These are phyloP conservation scores for Craseonycteris thonglongyai DNA, from an alignment of 2,113 vertebrate species.

Conservation along the genomic window DNA sequence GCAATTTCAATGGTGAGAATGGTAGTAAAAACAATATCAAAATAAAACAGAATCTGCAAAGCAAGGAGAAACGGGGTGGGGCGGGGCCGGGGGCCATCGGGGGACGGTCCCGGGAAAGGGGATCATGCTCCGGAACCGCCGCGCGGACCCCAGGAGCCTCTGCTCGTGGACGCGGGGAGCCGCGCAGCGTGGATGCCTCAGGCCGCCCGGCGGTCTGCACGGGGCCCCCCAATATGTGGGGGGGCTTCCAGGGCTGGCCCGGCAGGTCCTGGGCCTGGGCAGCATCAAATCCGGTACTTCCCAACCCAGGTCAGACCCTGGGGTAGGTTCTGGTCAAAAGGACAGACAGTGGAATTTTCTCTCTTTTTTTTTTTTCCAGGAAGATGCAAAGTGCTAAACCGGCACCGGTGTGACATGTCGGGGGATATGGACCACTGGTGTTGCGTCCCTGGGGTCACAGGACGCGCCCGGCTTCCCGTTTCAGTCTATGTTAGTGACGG, in stretches of 20 bases:
- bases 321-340: background rate
- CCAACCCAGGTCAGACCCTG: background rate
- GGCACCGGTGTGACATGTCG: too few relatives aligned
- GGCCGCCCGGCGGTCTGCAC: background rate
- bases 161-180: background rate
- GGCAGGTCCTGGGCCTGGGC: background rate
- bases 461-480: background rate
- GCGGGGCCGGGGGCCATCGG: too few relatives aligned
- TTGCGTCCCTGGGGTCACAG: background rate
- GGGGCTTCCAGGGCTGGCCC: background rate
- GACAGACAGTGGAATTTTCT: background rate
- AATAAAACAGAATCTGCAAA: slow-evolving; percentile 88
- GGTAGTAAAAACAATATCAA: slow-evolving; percentile 89
- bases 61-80: slow-evolving; percentile 77
- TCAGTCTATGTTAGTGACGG: background rate
- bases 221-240: background rate
- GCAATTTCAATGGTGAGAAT: slow-evolving; percentile 90
- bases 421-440: background rate
- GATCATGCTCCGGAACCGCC: slow-evolving; percentile 55
- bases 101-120: slow-evolving; percentile 48
- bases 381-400: background rate
- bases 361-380: background rate
- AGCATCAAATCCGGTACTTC: background rate
- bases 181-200: too few relatives aligned
- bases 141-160: background rate